These are phyloP conservation scores for Cerastis leucographa DNA, from an alignment of 2,888 invertebrate genomes.

Conservation along the genomic window DNA sequence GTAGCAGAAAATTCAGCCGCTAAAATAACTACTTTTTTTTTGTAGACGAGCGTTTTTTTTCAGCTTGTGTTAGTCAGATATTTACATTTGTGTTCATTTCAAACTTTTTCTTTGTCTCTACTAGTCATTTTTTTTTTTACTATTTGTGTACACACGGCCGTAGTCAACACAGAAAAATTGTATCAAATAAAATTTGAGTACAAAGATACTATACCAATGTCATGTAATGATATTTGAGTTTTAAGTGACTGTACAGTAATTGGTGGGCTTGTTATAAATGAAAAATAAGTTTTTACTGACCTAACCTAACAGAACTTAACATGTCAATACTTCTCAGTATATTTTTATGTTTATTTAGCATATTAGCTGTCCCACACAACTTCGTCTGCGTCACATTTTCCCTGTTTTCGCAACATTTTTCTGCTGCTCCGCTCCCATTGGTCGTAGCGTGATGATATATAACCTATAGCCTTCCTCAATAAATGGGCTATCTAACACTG, in stretches of 20 bases:
- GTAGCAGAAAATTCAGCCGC: constrained; percentile 36
- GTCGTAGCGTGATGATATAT: no score
- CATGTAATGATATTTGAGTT: not conserved
- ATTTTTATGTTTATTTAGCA: not conserved
- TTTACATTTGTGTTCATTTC: not conserved
- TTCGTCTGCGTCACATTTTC: no score
- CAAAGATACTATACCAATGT: not conserved
- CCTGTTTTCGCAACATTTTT: no score
- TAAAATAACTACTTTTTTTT: constrained; percentile 34
- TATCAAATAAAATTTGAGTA: not conserved
- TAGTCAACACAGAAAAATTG: no score
- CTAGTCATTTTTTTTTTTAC: no score
- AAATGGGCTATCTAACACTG: no score
- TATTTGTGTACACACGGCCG: no score
- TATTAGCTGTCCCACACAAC: no score
- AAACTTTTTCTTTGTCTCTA: not conserved
- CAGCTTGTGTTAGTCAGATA: not conserved
- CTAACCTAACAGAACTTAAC: not conserved
- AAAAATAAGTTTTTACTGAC: not conserved
- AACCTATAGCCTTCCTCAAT: no score
- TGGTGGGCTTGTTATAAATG: not conserved
- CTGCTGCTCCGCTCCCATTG: no score
- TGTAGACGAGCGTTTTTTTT: constrained; percentile 41
- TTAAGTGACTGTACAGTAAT: not conserved
- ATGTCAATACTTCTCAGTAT: not conserved